Conservation (phyloP, 2,888 invertebrate genomes). For the Cantharis rufa region DNA sequence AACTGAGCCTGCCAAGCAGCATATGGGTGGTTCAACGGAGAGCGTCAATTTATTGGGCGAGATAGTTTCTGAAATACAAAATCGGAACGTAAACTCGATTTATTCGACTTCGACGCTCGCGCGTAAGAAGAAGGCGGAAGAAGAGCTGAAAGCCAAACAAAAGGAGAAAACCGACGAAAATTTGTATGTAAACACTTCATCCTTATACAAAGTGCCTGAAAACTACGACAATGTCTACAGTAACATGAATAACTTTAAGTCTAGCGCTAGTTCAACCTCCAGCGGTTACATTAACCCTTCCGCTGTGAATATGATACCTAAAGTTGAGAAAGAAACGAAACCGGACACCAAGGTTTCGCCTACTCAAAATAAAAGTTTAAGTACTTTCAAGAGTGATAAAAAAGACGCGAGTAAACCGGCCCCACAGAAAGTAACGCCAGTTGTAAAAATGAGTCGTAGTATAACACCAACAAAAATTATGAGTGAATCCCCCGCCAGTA, state of each 20-base stretch:
- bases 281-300: conserved; percentile 77
- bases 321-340: conserved; percentile 28
- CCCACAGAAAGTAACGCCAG: conserved; percentile 38
- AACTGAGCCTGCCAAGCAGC: conserved; percentile 52
- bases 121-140: conserved; percentile 62
- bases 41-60: conserved; percentile 81
- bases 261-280: conserved; percentile 65
- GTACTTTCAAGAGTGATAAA: conserved; percentile 43
- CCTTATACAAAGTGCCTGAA: conserved; percentile 62
- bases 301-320: conserved; percentile 67
- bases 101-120: conserved; percentile 78
- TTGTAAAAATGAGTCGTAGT: conserved; percentile 32
- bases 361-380: conserved; percentile 36
- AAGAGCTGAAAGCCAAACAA: conserved; percentile 50
- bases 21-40: conserved; percentile 65
- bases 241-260: conserved; percentile 64
- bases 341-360: conserved; percentile 30
- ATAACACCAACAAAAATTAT: conserved; percentile 25
- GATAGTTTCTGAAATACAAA: conserved; percentile 86
- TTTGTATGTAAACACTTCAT: conserved; percentile 66
- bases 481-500: conserved; percentile 30
- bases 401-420: conserved; percentile 36
- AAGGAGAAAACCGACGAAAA: conserved; percentile 50
- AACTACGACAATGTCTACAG: conserved; percentile 69
- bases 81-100: conserved; percentile 83